A percentile compares a stretch with the other conserved stretches of the same genome.
Conservation (phyloP, 2,113 vertebrate species). For the Chamaetylas fuelleborni region DNA sequence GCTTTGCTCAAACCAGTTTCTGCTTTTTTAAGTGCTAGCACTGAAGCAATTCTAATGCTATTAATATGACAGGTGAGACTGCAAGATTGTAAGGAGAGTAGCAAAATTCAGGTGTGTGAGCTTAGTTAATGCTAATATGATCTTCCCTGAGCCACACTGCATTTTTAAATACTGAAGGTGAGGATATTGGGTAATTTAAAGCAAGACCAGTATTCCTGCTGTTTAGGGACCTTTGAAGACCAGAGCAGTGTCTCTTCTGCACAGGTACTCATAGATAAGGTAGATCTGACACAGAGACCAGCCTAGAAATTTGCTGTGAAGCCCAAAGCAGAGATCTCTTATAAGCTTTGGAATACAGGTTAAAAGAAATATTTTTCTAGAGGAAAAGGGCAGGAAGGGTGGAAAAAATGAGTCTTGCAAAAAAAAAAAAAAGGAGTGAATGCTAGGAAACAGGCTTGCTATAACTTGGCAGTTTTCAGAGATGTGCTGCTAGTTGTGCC, state of each 20-base stretch:
- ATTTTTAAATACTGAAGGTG: not conserved
- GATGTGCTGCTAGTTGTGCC: not conserved
- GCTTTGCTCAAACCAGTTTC: not conserved
- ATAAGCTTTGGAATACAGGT: not conserved
- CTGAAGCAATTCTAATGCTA: not conserved
- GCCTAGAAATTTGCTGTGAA: not conserved
- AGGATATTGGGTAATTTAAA: not conserved
- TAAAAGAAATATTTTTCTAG: not conserved
- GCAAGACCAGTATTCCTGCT: rapidly evolving
- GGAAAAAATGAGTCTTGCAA: not conserved
- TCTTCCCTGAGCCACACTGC: not conserved
- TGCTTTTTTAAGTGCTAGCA: not conserved
- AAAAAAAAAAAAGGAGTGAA: not conserved
- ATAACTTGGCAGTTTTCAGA: not conserved
- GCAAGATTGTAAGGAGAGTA: not conserved
- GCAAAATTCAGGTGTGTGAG: not conserved
- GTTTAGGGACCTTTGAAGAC: not conserved
- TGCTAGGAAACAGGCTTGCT: not conserved
- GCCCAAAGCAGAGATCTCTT: not conserved
- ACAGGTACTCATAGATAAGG: not conserved
- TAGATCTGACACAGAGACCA: not conserved
- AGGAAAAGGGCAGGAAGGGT: not conserved
- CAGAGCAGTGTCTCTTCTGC: not conserved
- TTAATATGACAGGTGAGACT: not conserved
- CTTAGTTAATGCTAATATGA: not conserved